phyloP scores from a whole-genome alignment of 2,888 invertebrate genomes.

The Prenolepis imparis region DNA sequence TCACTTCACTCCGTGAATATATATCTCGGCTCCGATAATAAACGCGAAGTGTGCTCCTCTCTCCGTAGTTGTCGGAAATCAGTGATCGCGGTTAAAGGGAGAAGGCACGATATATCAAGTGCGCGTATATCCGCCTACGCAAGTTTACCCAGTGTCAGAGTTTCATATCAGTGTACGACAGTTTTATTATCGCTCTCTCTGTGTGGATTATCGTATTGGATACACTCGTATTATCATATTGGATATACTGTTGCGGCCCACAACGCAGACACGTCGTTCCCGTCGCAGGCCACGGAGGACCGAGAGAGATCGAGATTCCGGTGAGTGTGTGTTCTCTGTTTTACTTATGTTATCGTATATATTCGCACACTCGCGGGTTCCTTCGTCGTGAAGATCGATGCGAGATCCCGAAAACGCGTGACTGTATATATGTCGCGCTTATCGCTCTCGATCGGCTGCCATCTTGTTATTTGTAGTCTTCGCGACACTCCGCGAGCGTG shows the following conservation, averaged over 20 bases:
- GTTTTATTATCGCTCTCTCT: constrained; percentile 62
- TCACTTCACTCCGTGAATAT: constrained; percentile 12
- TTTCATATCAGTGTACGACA: constrained; percentile 73
- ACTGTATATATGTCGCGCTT: constrained; percentile 22
- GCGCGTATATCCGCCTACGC: constrained; percentile 37
- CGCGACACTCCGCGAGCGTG: constrained; percentile 33
- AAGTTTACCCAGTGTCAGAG: constrained; percentile 68
- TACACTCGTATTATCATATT: constrained; percentile 76
- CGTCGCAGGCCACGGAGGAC: constrained; percentile 3
- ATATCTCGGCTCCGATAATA: constrained; percentile 24
- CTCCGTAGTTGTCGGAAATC: constrained; percentile 44
- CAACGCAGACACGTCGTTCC: background rate
- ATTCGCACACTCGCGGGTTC: background rate
- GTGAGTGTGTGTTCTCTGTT: background rate
- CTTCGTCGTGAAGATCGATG: constrained; percentile 58
- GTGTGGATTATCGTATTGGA: constrained; percentile 81
- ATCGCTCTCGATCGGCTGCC: constrained; percentile 55
- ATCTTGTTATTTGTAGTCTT: constrained; percentile 49
- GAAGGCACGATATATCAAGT: constrained; percentile 34
- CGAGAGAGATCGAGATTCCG: background rate
- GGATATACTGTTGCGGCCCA: constrained; percentile 14
- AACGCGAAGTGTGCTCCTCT: constrained; percentile 31
- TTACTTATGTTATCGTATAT: background rate
- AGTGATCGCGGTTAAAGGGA: constrained; percentile 68
- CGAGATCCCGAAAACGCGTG: constrained; percentile 44